Base-by-base conservation (phyloP, 2,888 invertebrate genomes). In the Branchellion lobata region DNA sequence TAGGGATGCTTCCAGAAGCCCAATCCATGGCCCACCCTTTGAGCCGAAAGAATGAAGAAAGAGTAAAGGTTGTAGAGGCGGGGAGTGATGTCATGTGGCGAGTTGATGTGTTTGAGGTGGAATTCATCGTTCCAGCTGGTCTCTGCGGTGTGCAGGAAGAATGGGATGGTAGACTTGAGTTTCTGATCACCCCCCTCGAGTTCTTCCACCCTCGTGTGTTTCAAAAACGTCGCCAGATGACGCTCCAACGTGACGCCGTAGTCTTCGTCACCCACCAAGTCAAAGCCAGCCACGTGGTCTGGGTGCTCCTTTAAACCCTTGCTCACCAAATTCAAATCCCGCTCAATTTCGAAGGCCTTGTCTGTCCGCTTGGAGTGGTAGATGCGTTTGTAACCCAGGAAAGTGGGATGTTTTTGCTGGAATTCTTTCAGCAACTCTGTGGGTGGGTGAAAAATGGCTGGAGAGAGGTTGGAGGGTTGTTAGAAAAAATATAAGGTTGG, bases 1-100 rank as follows among this genome's bases (percentile, higher is more conserved):
- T 24, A n/a, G n/a, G 61, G 61, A 57, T 57, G 61, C 24, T 57
- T 57, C 61, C 61, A 57, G n/a, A 57, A 57, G n/a, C 61, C 61
- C 8, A 57, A 5, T 5, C 61, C 61, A 57, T 57, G 61, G 21
- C 61, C 61, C 21, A 57, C 21, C 61, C 61, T 57, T n/a, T 57
- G 5, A 3, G n/a, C 21, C 61, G 11, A 5, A 5, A 57, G 5
- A 3, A 57, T 5, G 3, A 57, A 5, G 21, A n/a, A 8, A n/a
- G 24, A 18, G 61, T 57, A n/a, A n/a, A 57, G 61, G n/a, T 57
- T 57, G n/a, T 57, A 24, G n/a, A 57, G n/a, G 5, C 61, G 61
- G 21, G 61, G 61, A 5, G 24, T 57, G 3, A n/a, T 5, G 61
- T 57, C 61, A 8, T 18, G 11, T 57, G 3, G 21, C 5, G 61